phyloP scores from a whole-genome alignment of 2,797 vertebrate genomes.

The Enteromius trimaculatus region DNA sequence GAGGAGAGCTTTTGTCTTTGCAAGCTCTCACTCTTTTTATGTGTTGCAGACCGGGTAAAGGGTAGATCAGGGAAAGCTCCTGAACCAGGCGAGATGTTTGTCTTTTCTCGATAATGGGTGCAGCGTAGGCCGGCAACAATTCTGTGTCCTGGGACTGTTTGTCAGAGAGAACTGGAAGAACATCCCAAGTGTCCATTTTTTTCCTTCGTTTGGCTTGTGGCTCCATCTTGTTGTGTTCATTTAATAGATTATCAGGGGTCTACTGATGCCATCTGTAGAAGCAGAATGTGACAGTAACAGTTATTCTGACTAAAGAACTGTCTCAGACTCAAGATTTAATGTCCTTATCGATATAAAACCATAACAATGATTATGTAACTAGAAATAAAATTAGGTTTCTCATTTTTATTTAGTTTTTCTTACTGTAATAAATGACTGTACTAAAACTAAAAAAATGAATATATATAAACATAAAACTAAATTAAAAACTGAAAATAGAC shows the following conservation, averaged over 20 bases:
- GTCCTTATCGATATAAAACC: background rate
- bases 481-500: background rate
- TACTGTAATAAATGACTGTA: background rate
- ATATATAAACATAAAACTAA: background rate
- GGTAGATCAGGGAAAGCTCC: constrained; percentile 75
- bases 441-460: background rate
- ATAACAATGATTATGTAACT: background rate
- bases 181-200: constrained; percentile 70
- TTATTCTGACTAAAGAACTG: background rate
- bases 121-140: constrained; percentile 80
- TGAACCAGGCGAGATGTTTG: constrained; percentile 82
- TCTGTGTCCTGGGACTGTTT: constrained; percentile 74
- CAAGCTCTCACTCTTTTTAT: constrained; percentile 85
- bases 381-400: background rate
- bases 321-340: background rate
- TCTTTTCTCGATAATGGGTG: constrained; percentile 80
- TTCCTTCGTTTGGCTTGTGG: constrained; percentile 76
- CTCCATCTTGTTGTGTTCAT: constrained; percentile 68
- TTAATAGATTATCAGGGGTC: background rate
- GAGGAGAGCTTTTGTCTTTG: constrained; percentile 59
- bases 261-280: constrained; percentile 16
- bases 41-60: constrained; percentile 77
- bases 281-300: background rate
- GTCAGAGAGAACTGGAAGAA: constrained; percentile 82
- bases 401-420: background rate